Conservation (phyloP, 2,888 invertebrate genomes). For the Hetaerina titia region DNA sequence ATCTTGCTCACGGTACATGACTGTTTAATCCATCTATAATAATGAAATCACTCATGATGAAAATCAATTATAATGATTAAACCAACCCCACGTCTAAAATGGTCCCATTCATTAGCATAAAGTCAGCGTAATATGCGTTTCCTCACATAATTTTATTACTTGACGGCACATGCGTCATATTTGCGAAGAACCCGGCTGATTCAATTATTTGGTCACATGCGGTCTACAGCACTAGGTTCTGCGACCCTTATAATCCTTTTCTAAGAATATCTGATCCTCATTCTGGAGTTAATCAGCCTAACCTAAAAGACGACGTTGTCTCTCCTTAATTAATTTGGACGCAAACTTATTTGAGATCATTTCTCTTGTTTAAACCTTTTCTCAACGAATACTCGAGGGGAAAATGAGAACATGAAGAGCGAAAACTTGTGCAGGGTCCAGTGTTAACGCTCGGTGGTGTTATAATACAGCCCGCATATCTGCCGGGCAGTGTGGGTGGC, state of each 20-base stretch:
- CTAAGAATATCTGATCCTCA: too few species aligned
- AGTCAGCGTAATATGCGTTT: too few species aligned
- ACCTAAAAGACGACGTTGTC: not conserved
- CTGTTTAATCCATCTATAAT: too few species aligned
- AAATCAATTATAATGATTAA: too few species aligned
- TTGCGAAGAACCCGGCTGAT: not conserved
- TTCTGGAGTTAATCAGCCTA: not conserved
- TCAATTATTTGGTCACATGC: too few species aligned
- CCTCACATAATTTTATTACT: too few species aligned
- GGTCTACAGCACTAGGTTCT: too few species aligned
- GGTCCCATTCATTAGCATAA: too few species aligned
- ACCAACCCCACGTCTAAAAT: too few species aligned
- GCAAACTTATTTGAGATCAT: not conserved
- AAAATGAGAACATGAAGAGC: not conserved
- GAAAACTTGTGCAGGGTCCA: not conserved
- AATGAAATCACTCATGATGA: too few species aligned
- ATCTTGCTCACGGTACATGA: too few species aligned
- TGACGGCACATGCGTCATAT: not conserved
- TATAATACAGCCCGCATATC: not conserved
- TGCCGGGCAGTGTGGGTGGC: not conserved
- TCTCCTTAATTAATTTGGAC: not conserved
- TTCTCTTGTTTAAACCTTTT: not conserved
- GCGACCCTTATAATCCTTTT: too few species aligned
- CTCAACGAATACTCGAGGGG: not conserved
- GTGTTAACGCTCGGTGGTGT: not conserved